Evolutionary conservation across 2,888 invertebrate genomes (phyloP).

Genomic region (Eupithecia vulgata): DNA sequence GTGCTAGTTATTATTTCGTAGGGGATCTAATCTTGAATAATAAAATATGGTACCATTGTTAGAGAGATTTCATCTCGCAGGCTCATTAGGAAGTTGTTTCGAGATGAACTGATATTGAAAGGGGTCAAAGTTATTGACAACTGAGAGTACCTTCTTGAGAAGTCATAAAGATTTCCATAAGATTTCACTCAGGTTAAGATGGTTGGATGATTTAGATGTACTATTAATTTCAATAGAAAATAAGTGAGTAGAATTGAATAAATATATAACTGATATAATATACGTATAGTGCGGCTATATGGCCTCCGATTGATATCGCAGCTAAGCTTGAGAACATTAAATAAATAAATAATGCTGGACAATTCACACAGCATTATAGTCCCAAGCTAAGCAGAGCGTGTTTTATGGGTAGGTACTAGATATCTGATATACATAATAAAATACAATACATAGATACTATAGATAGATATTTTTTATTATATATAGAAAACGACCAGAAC

Average conservation of each 20-base stretch:
- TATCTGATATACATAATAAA: no score
- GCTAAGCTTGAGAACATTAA: no score
- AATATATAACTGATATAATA: no score
- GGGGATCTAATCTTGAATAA: conserved; percentile 57
- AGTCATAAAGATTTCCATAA: background rate
- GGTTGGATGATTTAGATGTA: background rate
- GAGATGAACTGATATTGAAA: conserved; percentile 21
- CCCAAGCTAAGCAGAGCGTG: no score
- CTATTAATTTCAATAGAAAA: background rate
- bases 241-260: no score
- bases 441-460: no score
- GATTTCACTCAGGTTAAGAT: background rate
- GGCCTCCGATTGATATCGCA: background rate
- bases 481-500: no score
- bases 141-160: background rate
- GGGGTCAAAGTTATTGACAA: conserved; percentile 22
- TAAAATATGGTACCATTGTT: conserved; percentile 19
- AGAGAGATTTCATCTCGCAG: conserved; percentile 24
- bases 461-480: no score
- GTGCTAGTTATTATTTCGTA: conserved; percentile 49
- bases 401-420: no score
- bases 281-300: no score
- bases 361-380: no score
- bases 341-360: no score
- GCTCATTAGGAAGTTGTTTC: conserved; percentile 27